These are phyloP conservation scores for Leptocoma aspasia DNA, from an alignment of 2,113 vertebrate species.

Conservation along the genomic window DNA sequence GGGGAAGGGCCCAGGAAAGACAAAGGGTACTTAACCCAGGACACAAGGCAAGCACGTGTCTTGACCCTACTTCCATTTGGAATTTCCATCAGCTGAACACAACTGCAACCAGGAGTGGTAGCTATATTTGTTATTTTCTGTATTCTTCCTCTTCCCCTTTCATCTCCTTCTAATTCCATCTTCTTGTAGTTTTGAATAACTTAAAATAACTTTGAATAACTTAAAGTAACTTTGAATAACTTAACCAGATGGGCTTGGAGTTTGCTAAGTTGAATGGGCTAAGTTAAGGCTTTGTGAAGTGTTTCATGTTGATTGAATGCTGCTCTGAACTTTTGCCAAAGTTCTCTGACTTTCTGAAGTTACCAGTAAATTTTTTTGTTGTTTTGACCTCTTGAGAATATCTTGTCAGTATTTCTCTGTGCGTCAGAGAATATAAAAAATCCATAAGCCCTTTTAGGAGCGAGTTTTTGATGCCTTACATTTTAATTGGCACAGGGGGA, in stretches of 20 bases:
- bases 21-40: background rate
- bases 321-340: background rate
- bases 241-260: fast-evolving
- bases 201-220: too few relatives aligned
- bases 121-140: background rate
- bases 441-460: background rate
- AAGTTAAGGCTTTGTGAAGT: background rate
- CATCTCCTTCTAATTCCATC: background rate
- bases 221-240: background rate
- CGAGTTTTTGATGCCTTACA: background rate
- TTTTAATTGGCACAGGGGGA: background rate
- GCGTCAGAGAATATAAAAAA: background rate
- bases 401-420: background rate
- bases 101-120: background rate
- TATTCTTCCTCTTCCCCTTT: background rate
- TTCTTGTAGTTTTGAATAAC: background rate
- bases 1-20: background rate
- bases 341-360: background rate
- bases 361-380: background rate
- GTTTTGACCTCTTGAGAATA: background rate
- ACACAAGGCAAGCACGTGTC: background rate
- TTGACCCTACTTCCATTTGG: too few relatives aligned
- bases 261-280: background rate
- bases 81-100: background rate
- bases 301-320: background rate